These are phyloP conservation scores for Solen grandis DNA, from an alignment of 1,140 invertebrate genomes.

Conservation along the genomic window DNA sequence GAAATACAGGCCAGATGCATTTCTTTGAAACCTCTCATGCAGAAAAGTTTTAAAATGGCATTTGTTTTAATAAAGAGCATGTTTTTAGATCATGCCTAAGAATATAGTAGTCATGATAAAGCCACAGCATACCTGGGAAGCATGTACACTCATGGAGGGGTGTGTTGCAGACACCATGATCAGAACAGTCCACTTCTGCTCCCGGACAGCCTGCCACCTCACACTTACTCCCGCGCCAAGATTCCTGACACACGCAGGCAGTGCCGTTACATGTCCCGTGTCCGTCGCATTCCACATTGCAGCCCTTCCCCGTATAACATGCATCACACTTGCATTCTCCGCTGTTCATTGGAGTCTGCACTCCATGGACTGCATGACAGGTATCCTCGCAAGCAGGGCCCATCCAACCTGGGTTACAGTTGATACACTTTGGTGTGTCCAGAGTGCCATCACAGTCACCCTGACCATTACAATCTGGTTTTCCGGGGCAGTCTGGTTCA, in stretches of 20 bases:
- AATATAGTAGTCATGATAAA: too few relatives aligned
- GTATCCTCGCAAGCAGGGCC: constrained; percentile 59
- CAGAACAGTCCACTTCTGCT: constrained; percentile 55
- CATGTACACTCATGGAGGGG: constrained; percentile 62
- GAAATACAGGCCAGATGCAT: too few relatives aligned
- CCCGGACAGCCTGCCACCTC: constrained; percentile 67
- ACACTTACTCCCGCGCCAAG: constrained; percentile 64
- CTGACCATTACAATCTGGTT: constrained; percentile 61
- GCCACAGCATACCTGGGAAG: constrained; percentile 60
- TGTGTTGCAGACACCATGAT: constrained; percentile 65
- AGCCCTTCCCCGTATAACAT: constrained; percentile 61
- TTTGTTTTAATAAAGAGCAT: too few relatives aligned
- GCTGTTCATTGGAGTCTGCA: constrained; percentile 57
- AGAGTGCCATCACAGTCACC: constrained; percentile 60
- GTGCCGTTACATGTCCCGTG: constrained; percentile 55
- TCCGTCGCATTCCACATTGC: constrained; percentile 60
- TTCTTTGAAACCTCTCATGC: too few relatives aligned
- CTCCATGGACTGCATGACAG: constrained; percentile 58
- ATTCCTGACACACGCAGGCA: constrained; percentile 59
- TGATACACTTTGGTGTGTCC: constrained; percentile 56
- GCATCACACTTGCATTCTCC: constrained; percentile 55
- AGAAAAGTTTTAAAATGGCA: too few relatives aligned
- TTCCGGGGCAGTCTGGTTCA: constrained; percentile 64
- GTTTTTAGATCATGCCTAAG: too few relatives aligned
- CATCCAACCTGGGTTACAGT: constrained; percentile 65